These are phyloP conservation scores for Eurystomus glaucurus DNA, from an alignment of 2,797 vertebrate species.

Conservation along the genomic window DNA sequence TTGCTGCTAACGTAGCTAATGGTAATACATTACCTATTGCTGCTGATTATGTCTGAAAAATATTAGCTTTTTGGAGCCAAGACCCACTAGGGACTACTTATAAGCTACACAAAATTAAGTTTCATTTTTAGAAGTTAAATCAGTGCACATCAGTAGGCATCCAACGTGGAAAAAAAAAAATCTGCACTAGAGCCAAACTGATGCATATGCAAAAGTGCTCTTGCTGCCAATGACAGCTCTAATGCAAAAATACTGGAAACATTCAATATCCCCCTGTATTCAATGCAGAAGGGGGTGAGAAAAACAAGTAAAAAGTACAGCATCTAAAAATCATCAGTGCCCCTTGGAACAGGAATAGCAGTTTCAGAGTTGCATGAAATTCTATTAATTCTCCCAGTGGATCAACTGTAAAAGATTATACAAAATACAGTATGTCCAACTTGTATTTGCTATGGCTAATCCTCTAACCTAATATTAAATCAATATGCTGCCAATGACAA, in stretches of 20 bases:
- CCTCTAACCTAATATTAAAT: conserved; percentile 70
- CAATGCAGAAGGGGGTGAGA: conserved; percentile 10
- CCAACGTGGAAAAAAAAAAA: conserved; percentile 66
- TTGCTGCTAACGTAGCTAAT: conserved; percentile 76
- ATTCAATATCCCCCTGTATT: conserved; percentile 44
- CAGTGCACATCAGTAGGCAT: conserved; percentile 77
- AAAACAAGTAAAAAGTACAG: conserved; percentile 43
- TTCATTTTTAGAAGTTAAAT: conserved; percentile 83
- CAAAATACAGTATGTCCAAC: conserved; percentile 56
- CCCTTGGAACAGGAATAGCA: conserved; percentile 49
- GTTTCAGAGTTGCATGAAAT: conserved; percentile 58
- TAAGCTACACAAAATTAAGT: conserved; percentile 83
- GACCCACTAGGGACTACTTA: conserved; percentile 76
- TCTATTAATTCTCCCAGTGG: conserved; percentile 64
- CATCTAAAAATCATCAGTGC: conserved; percentile 59
- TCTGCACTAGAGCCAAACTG: conserved; percentile 72
- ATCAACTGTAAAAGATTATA: conserved; percentile 49
- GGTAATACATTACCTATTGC: conserved; percentile 77
- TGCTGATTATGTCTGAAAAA: conserved; percentile 83
- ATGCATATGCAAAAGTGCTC: conserved; percentile 72
- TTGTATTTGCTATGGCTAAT: conserved; percentile 37
- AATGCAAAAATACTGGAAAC: conserved; percentile 71
- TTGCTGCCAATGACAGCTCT: conserved; percentile 68
- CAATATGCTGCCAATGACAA: conserved; percentile 63
- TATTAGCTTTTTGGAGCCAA: conserved; percentile 81